Conservation (phyloP, 2,888 invertebrate species). For the Parnassius smintheus region DNA sequence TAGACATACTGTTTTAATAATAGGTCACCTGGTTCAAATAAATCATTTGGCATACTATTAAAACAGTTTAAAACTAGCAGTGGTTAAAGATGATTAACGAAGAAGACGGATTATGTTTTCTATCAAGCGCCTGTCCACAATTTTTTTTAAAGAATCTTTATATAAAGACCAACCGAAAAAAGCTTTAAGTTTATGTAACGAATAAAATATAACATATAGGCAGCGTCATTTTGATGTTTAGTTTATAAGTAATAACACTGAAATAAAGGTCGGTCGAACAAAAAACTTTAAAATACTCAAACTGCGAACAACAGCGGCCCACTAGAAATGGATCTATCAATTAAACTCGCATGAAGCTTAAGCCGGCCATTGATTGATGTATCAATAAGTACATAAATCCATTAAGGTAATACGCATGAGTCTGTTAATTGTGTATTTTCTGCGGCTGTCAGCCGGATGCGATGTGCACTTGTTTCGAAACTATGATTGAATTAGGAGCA, state of each 20-base stretch:
- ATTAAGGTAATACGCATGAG: constrained; percentile 69
- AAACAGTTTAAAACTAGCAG: too few relatives aligned
- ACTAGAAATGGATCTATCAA: constrained; percentile 66
- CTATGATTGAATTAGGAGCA: constrained; percentile 21
- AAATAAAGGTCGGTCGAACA: constrained; percentile 35
- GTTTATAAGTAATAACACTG: constrained; percentile 15
- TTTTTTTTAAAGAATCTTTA: too few relatives aligned
- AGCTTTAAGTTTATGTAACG: neutral
- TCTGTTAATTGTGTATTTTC: constrained; percentile 72
- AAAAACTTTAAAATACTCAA: constrained; percentile 40
- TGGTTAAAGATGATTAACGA: too few relatives aligned
- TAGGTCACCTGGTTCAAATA: too few relatives aligned
- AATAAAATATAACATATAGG: neutral
- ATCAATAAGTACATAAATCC: constrained; percentile 78
- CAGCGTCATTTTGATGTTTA: constrained; percentile 10
- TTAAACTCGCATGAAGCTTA: constrained; percentile 52
- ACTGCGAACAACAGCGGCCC: constrained; percentile 29
- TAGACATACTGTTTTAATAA: too few relatives aligned
- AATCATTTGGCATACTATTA: too few relatives aligned
- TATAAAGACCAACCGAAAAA: too few relatives aligned
- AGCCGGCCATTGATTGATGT: constrained; percentile 73
- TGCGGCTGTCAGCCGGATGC: constrained; percentile 55
- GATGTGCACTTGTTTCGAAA: constrained; percentile 29
- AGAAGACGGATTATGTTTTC: too few relatives aligned
- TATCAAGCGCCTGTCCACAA: too few relatives aligned